phyloP scores from a whole-genome alignment of 2,113 vertebrate species.

The Pelodiscus sinensis region DNA sequence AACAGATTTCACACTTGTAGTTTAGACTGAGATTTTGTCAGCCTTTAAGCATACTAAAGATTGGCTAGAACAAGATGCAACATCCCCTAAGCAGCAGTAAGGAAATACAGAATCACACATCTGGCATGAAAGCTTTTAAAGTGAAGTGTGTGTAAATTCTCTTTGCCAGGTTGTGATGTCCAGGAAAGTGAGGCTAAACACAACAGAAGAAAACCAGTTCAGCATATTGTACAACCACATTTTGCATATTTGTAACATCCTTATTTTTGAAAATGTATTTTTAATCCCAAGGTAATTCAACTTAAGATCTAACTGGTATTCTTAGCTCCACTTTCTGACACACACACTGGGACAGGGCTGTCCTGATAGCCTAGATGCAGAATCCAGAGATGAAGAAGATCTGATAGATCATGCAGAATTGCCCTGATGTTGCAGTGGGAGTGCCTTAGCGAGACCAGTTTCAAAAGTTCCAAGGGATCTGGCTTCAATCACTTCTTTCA shows the following conservation, averaged over 20 bases:
- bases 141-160: not conserved
- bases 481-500: not conserved
- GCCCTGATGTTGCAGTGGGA: not conserved
- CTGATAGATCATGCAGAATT: not conserved
- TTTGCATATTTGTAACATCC: not conserved
- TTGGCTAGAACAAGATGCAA: conserved; percentile 23
- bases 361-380: not conserved
- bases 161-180: not conserved
- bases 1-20: conserved; percentile 58
- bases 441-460: not conserved
- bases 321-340: not conserved
- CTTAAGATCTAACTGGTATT: not conserved
- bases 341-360: fast-evolving
- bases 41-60: conserved; percentile 61
- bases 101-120: not conserved
- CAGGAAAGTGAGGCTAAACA: not conserved
- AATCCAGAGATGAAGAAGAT: not conserved
- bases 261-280: not conserved
- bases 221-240: not conserved
- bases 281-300: not conserved
- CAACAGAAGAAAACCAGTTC: not conserved
- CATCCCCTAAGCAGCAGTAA: conserved; percentile 12
- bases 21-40: conserved; percentile 51
- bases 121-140: not conserved
- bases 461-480: not conserved